Evolutionary conservation across 2,888 invertebrate species (phyloP), one percentile per base, ranked within the genome.

Genomic region (Tuta absoluta): DNA sequence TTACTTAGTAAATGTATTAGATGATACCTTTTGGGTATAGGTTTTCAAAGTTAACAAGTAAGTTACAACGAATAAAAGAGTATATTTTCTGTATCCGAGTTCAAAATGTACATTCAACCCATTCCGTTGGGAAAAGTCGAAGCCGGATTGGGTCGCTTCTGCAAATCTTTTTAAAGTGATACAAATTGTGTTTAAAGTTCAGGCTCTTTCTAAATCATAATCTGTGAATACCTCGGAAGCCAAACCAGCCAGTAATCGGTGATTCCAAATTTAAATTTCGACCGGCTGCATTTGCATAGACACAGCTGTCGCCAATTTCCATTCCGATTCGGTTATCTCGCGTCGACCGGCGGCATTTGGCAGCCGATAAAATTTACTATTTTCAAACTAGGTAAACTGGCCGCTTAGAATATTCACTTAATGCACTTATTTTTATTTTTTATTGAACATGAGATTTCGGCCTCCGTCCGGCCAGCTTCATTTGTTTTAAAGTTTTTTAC

Each of bases 281-380:
- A 65, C 49, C 67, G 68, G 66, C 63, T 69, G 67, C 66, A 68
- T 71, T 71, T 71, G 71, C 71, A 71, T 69, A 68, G 67, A 63
- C 70, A 66, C 71, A 71, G 71, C 68, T 71, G 71, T 67, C 69
- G 67, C 67, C 59, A 65, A 68, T 69, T 71, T 69, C 69, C 69
- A 69, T 71, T 71, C 65, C 64, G 67, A 69, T 69, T 71, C 66
- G 62, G 69, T 68, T 71, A 71, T 71, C 69, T 68, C 28, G 59
- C 60, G 33, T 61, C 23, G 33, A 63, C 64, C 62, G 59, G 53
- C 57, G 65, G 61, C 64, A 51, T 62, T 64, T 57, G 66, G 65
- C 68, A 68, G 64, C 53, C 62, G 67, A 68, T 70, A 68, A 67
- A 67, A 69, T 65, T 66, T 65, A 60, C 51, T 63, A 57, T 61